phyloP scores from a whole-genome alignment of 2,797 vertebrate genomes.

The Sebastes aleutianus region DNA sequence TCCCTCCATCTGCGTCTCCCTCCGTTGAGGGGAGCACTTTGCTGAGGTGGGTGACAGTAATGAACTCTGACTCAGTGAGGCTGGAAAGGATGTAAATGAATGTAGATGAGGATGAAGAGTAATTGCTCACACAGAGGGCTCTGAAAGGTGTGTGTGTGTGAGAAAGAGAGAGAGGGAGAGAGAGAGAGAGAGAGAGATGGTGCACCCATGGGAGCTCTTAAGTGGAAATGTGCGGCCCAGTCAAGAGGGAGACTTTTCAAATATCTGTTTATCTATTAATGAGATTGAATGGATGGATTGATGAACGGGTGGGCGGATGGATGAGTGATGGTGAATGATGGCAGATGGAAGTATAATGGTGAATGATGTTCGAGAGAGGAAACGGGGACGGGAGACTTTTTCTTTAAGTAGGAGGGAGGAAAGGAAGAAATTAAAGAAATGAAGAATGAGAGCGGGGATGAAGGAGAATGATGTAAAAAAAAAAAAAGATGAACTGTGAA shows the following conservation, averaged over 20 bases:
- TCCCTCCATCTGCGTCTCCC: slow-evolving; percentile 17
- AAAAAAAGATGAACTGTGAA: neutral
- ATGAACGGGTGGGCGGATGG: slow-evolving; percentile 5
- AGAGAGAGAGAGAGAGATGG: neutral
- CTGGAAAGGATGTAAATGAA: slow-evolving; percentile 54
- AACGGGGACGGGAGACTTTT: neutral
- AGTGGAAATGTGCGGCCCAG: slow-evolving; percentile 21
- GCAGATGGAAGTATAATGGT: slow-evolving; percentile 35
- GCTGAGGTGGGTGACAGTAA: slow-evolving; percentile 60
- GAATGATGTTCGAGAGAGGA: neutral
- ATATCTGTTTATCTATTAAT: slow-evolving; percentile 50
- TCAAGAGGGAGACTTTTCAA: slow-evolving; percentile 36
- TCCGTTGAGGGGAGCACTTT: slow-evolving; percentile 30
- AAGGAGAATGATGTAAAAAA: neutral
- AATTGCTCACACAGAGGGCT: slow-evolving; percentile 53
- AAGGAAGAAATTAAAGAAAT: neutral
- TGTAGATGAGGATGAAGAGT: slow-evolving; percentile 60
- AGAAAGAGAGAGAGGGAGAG: neutral
- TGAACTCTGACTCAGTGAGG: slow-evolving; percentile 66
- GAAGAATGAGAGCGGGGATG: neutral
- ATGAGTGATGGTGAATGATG: slow-evolving; percentile 16
- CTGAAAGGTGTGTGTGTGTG: slow-evolving; percentile 19
- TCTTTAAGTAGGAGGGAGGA: neutral
- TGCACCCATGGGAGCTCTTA: slow-evolving; percentile 19
- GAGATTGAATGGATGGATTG: slow-evolving; percentile 31